Percentiles rank a stretch among this genome's conserved stretches.
phyloP scores from a whole-genome alignment of 2,888 invertebrate genomes.

The Heliconius sara region DNA sequence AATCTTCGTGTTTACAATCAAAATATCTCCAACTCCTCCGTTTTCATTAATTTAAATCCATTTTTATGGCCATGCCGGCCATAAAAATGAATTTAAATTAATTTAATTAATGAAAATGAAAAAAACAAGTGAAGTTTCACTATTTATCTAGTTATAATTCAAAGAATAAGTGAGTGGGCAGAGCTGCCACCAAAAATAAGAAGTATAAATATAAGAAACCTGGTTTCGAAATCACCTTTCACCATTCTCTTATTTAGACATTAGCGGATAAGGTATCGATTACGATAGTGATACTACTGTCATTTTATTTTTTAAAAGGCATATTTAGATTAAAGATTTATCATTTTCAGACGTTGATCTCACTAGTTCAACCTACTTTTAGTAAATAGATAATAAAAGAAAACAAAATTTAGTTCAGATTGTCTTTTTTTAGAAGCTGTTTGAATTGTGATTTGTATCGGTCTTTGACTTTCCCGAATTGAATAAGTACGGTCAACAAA shows the following conservation, averaged over 20 bases:
- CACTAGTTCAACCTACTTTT: constrained; percentile 17
- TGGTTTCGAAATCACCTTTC: constrained; percentile 15
- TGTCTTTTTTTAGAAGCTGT: not conserved
- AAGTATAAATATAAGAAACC: constrained; percentile 10
- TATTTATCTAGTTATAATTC: constrained; percentile 3
- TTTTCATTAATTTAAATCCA: too few species aligned
- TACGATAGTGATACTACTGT: constrained; percentile 1
- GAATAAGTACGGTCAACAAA: constrained; percentile 5
- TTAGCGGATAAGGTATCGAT: constrained; percentile 17
- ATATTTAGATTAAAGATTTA: constrained; percentile 16
- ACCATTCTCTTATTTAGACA: constrained; percentile 19
- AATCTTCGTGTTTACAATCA: not conserved
- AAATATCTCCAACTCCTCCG: not conserved
- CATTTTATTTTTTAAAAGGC: not conserved
- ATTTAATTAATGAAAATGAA: not conserved
- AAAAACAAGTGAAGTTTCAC: not conserved
- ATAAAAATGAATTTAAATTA: not conserved
- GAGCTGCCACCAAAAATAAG: constrained; percentile 22
- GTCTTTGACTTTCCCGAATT: constrained; percentile 10
- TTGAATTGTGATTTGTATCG: constrained; percentile 19
- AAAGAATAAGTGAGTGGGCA: constrained; percentile 8
- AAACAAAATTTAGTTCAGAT: not conserved
- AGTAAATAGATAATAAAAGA: constrained; percentile 13
- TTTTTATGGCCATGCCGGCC: not conserved
- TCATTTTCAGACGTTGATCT: not conserved